Percentiles rank a stretch among this genome's conserved stretches.
Conservation (phyloP, 2,888 invertebrate species). For the Lymantria dispar region DNA sequence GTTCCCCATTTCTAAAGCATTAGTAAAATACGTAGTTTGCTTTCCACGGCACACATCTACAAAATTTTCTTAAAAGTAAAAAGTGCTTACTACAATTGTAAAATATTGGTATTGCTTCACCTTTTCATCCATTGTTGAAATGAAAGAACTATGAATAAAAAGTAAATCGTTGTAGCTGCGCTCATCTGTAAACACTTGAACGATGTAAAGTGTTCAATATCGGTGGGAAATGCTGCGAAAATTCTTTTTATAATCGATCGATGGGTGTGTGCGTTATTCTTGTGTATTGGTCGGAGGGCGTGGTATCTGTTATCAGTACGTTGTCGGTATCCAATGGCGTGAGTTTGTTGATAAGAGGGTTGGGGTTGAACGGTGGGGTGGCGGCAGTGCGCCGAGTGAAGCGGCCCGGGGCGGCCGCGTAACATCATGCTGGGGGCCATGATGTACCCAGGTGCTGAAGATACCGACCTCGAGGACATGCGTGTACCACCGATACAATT, state of each 20-base stretch:
- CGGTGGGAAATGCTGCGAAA: slow-evolving; percentile 64
- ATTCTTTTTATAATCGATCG: slow-evolving; percentile 70
- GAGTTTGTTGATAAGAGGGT: slow-evolving; percentile 67
- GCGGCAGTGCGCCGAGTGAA: slow-evolving; percentile 66
- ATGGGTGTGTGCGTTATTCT: slow-evolving; percentile 60
- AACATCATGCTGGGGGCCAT: slow-evolving; percentile 73
- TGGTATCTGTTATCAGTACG: slow-evolving; percentile 70
- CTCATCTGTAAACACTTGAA: slow-evolving; percentile 59
- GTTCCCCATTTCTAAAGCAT: neutral
- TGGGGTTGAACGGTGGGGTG: slow-evolving; percentile 70
- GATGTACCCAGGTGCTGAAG: slow-evolving; percentile 75
- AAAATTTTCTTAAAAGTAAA: slow-evolving; percentile 3
- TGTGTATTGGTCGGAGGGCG: slow-evolving; percentile 74
- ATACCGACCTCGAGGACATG: slow-evolving; percentile 75
- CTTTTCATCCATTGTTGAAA: slow-evolving; percentile 33
- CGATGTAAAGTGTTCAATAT: slow-evolving; percentile 68
- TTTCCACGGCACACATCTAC: neutral
- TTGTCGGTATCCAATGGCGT: slow-evolving; percentile 61
- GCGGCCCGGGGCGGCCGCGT: slow-evolving; percentile 61
- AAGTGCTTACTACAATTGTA: slow-evolving; percentile 2
- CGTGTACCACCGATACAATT: slow-evolving; percentile 88
- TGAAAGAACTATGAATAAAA: slow-evolving; percentile 45
- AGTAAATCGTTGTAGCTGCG: slow-evolving; percentile 40
- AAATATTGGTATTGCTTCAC: slow-evolving; percentile 16
- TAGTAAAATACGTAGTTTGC: neutral